Percentiles rank a stretch among this genome's conserved stretches.
Evolutionary conservation across 1,140 invertebrate genomes (phyloP).

Genomic region (Heliconius hewitsoni): DNA sequence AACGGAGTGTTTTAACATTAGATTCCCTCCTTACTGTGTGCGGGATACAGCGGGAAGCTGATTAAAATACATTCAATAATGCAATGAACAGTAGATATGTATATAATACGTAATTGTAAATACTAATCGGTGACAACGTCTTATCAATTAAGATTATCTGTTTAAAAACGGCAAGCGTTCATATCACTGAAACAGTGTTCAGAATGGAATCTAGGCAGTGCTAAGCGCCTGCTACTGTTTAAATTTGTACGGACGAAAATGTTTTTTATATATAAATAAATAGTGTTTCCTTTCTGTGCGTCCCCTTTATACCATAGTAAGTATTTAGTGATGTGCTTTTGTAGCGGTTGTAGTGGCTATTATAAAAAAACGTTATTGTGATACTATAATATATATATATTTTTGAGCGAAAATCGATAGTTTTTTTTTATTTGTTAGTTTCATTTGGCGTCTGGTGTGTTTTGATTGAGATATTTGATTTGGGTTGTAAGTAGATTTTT

Average conservation of each 20-base stretch:
- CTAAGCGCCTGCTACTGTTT: constrained; percentile 14
- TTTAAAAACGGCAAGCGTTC: constrained; percentile 67
- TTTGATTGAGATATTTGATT: not conserved
- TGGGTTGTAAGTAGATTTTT: not conserved
- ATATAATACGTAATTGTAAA: constrained; percentile 49
- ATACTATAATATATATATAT: not conserved
- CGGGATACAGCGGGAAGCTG: too few species aligned
- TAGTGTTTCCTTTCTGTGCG: constrained; percentile 5
- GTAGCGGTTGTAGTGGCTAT: not conserved
- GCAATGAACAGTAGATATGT: not conserved
- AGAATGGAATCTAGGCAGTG: constrained; percentile 51
- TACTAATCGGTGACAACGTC: constrained; percentile 64
- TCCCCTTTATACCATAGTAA: constrained; percentile 10
- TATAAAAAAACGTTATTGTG: constrained; percentile 18
- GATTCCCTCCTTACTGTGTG: too few species aligned
- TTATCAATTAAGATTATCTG: constrained; percentile 78
- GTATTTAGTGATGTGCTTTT: constrained; percentile 27
- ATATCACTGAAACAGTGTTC: constrained; percentile 66
- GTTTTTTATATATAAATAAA: constrained; percentile 27
- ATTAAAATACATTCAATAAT: too few species aligned
- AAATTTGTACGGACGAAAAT: constrained; percentile 29
- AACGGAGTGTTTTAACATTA: too few species aligned
- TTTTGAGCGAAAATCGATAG: not conserved
- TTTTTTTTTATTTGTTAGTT: not conserved
- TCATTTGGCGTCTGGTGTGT: constrained; percentile 13